Percentiles rank a stretch among this genome's conserved stretches.
These are phyloP conservation scores for Napeogenes sylphis DNA, from an alignment of 2,888 invertebrate species.

Conservation along the genomic window DNA sequence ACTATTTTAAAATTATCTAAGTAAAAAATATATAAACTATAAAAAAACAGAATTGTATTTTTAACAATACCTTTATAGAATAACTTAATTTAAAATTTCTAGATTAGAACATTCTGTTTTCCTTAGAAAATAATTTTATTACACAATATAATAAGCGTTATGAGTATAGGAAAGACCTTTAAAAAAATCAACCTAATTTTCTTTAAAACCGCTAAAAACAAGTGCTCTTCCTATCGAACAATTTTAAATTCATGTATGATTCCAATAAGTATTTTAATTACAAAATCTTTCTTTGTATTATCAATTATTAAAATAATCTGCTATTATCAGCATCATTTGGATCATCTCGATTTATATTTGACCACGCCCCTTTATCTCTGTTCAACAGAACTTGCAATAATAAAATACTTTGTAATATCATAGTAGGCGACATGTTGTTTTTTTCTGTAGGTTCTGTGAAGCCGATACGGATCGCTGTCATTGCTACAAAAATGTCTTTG, in stretches of 20 bases:
- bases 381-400: constrained; percentile 60
- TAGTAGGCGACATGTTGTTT: constrained; percentile 76
- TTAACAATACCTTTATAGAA: no score
- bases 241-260: neutral
- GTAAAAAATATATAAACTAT: no score
- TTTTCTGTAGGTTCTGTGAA: constrained; percentile 76
- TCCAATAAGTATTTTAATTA: neutral
- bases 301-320: constrained; percentile 14
- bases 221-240: no score
- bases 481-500: constrained; percentile 77
- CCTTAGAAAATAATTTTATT: no score
- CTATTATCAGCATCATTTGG: constrained; percentile 38
- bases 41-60: no score
- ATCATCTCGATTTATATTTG: constrained; percentile 53
- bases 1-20: no score
- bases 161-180: no score
- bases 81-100: no score
- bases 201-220: no score
- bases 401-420: constrained; percentile 67
- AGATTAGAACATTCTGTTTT: no score
- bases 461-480: constrained; percentile 77
- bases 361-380: constrained; percentile 55
- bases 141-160: no score
- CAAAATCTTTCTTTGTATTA: neutral
- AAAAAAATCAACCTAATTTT: no score